A percentile compares a stretch with the other conserved stretches of the same genome.
phyloP scores from a whole-genome alignment of 2,888 invertebrate species.

The Hedya salicella region DNA sequence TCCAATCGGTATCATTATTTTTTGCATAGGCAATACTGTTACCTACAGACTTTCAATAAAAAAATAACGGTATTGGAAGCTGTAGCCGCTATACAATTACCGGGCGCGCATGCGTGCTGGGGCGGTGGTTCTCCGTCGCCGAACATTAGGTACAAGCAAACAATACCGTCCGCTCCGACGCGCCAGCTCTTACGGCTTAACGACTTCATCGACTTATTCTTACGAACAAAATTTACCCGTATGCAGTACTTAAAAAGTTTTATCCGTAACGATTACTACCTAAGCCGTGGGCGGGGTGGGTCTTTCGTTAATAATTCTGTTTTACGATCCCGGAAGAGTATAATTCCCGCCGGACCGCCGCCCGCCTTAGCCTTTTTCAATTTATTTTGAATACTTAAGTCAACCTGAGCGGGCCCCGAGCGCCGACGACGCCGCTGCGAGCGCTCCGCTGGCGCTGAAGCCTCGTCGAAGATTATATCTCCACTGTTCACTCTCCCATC shows the following conservation, averaged over 20 bases:
- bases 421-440: no score
- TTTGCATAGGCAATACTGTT: no score
- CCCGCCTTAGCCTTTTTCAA: background rate
- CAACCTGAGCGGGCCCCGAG: background rate
- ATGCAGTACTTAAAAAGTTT: conserved; percentile 36
- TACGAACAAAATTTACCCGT: conserved; percentile 21
- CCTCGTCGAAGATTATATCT: no score
- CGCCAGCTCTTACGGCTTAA: conserved; percentile 12
- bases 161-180: background rate
- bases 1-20: no score
- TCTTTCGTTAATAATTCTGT: conserved; percentile 37
- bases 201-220: conserved; percentile 17
- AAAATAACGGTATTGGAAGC: no score
- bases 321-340: conserved; percentile 31
- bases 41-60: no score
- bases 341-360: background rate
- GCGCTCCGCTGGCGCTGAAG: no score
- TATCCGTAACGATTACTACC: conserved; percentile 14
- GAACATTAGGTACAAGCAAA: background rate
- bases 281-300: background rate
- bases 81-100: no score
- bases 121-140: no score
- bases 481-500: no score
- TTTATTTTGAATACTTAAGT: conserved; percentile 8
- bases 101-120: no score